Evolutionary conservation across 2,888 invertebrate species (phyloP).

Genomic region (Cheilosia vernalis): DNA sequence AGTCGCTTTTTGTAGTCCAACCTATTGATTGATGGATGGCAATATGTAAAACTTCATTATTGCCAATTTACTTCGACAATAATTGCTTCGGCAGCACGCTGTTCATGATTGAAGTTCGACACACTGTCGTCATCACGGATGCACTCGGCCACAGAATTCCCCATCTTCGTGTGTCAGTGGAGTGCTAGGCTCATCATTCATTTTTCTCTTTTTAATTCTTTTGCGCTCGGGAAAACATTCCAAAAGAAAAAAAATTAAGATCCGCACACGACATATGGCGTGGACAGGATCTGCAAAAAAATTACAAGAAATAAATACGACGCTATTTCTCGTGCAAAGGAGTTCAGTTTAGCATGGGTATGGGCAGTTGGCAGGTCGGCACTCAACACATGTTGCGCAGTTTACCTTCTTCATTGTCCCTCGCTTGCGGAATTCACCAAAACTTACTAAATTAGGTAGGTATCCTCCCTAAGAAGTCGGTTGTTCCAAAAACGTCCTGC

Average conservation of each 20-base stretch:
- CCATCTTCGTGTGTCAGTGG: slow-evolving; percentile 7
- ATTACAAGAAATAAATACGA: slow-evolving; percentile 6
- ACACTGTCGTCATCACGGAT: slow-evolving; percentile 41
- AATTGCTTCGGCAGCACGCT: slow-evolving; percentile 43
- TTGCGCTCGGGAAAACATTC: background rate
- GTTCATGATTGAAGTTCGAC: slow-evolving; percentile 21
- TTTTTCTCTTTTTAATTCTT: slow-evolving; percentile 5
- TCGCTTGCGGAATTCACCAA: slow-evolving; percentile 12
- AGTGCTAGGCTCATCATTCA: slow-evolving; percentile 36
- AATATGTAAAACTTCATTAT: slow-evolving; percentile 40
- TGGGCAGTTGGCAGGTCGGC: slow-evolving; percentile 19
- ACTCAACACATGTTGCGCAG: slow-evolving; percentile 40
- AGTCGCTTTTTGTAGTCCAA: slow-evolving; percentile 7
- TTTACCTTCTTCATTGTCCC: slow-evolving; percentile 29
- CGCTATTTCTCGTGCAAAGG: background rate
- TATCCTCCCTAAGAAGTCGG: slow-evolving; percentile 10
- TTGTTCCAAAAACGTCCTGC: background rate
- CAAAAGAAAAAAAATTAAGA: slow-evolving; percentile 2
- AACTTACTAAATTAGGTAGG: background rate
- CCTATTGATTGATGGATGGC: slow-evolving; percentile 56
- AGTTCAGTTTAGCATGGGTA: background rate
- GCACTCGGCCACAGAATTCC: background rate
- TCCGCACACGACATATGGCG: slow-evolving; percentile 66
- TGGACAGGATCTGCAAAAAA: slow-evolving; percentile 37
- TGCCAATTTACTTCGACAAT: slow-evolving; percentile 41